Evolutionary conservation across 2,888 invertebrate genomes (phyloP).

Genomic region (Melinaea marsaeus): DNA sequence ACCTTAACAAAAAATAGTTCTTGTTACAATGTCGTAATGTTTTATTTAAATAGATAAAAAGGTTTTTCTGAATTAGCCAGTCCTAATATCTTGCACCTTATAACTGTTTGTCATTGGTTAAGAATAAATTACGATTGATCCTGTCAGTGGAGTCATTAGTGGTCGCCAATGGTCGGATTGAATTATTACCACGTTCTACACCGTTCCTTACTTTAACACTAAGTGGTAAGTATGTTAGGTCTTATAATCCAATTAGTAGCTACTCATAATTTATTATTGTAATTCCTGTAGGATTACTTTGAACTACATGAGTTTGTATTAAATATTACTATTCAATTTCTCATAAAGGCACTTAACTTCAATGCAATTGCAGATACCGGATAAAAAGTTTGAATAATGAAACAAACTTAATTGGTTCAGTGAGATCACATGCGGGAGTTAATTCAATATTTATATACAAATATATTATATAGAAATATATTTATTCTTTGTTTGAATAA

Average conservation of each 20-base stretch:
- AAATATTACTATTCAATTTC: too few species aligned
- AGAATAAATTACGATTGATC: constrained; percentile 68
- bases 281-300: too few species aligned
- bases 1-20: too few species aligned
- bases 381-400: constrained; percentile 25
- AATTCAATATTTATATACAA: constrained; percentile 23
- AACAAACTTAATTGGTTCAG: constrained; percentile 17
- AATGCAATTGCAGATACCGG: too few species aligned
- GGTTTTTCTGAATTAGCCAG: not conserved
- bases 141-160: constrained; percentile 63
- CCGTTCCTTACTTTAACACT: constrained; percentile 19
- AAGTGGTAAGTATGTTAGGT: constrained; percentile 23
- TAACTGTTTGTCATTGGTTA: constrained; percentile 46
- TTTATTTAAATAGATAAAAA: not conserved
- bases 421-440: constrained; percentile 16
- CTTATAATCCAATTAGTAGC: constrained; percentile 19
- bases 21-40: not conserved
- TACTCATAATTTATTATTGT: too few species aligned
- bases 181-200: constrained; percentile 51
- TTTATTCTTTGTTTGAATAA: not conserved
- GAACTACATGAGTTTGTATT: too few species aligned
- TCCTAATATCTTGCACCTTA: constrained; percentile 28
- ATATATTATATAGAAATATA: constrained; percentile 16
- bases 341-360: too few species aligned
- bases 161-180: constrained; percentile 58